A percentile compares a stretch with the other conserved stretches of the same genome.
Conservation (phyloP, 37 sponge, comb jelly and placozoan genomes). For the Agelas oroides region DNA sequence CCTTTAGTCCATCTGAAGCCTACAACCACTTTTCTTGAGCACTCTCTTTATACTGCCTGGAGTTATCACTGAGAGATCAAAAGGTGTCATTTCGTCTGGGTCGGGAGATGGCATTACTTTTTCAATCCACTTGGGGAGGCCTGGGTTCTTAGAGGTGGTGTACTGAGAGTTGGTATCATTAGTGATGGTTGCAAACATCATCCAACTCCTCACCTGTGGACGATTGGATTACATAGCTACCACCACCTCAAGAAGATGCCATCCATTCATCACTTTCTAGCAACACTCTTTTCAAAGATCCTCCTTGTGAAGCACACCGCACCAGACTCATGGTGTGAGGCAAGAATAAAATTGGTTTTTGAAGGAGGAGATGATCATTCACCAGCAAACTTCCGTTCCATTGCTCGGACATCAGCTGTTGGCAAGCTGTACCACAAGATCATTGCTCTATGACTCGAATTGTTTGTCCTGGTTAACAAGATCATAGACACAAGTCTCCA, state of each 20-base stretch:
- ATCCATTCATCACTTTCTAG: slow-evolving; percentile 40
- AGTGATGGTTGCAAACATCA: slow-evolving; percentile 19
- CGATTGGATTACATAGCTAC: slow-evolving; percentile 33
- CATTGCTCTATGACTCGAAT: slow-evolving; percentile 27
- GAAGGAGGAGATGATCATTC: not conserved
- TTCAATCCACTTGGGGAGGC: slow-evolving; percentile 26
- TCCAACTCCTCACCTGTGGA: slow-evolving; percentile 41
- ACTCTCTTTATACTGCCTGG: too few relatives aligned
- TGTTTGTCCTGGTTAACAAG: slow-evolving; percentile 4
- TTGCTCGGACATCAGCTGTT: slow-evolving; percentile 14
- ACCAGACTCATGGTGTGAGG: slow-evolving; percentile 31
- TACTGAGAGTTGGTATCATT: too few relatives aligned
- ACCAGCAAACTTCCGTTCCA: slow-evolving; percentile 26
- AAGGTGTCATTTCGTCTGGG: not conserved
- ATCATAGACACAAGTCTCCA: not conserved
- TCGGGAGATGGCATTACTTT: not conserved
- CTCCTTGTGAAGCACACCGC: not conserved
- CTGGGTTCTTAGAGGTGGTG: not conserved
- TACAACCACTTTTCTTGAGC: too few relatives aligned
- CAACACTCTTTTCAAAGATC: slow-evolving; percentile 60
- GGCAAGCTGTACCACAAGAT: slow-evolving; percentile 34
- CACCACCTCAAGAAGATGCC: slow-evolving; percentile 46
- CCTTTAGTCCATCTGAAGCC: too few relatives aligned
- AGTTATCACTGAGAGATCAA: too few relatives aligned
- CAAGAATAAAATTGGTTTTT: slow-evolving; percentile 7